A percentile compares a stretch with the other conserved stretches of the same genome.
phyloP scores from a whole-genome alignment of 2,888 invertebrate genomes.

The Hyles lineata region DNA sequence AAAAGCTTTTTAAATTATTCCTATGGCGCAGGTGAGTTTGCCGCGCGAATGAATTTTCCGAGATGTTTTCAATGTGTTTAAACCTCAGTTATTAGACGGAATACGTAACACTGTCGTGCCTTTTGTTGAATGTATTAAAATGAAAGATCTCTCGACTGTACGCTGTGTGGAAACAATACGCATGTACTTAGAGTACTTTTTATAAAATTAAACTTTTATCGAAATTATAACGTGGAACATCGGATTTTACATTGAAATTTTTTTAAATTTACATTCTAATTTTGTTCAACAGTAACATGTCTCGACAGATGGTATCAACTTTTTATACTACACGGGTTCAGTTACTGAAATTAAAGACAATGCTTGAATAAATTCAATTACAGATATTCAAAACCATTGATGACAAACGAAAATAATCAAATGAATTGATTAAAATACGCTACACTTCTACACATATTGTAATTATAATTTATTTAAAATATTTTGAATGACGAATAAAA shows the following conservation, averaged over 20 bases:
- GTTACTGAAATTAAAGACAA: too few relatives aligned
- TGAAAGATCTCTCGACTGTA: constrained; percentile 13
- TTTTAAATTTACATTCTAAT: background rate
- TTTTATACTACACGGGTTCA: too few relatives aligned
- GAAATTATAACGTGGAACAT: background rate
- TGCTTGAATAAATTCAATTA: background rate
- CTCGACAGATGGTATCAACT: too few relatives aligned
- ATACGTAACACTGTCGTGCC: constrained; percentile 32
- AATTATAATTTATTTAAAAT: too few relatives aligned
- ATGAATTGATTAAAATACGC: background rate
- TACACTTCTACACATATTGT: too few relatives aligned
- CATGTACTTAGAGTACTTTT: background rate
- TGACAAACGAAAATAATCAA: too few relatives aligned
- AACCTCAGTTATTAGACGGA: constrained; percentile 36
- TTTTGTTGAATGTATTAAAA: constrained; percentile 15
- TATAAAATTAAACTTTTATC: background rate
- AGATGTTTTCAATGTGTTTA: constrained; percentile 45
- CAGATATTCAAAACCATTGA: background rate
- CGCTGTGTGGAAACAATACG: background rate
- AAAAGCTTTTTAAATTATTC: constrained; percentile 42
- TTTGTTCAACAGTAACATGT: background rate
- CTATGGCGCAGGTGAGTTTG: constrained; percentile 39
- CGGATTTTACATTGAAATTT: background rate
- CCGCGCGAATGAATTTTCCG: constrained; percentile 37
- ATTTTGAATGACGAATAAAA: too few relatives aligned